Evolutionary conservation across 2,113 vertebrate genomes (phyloP).

Genomic region (Platysteira castanea): DNA sequence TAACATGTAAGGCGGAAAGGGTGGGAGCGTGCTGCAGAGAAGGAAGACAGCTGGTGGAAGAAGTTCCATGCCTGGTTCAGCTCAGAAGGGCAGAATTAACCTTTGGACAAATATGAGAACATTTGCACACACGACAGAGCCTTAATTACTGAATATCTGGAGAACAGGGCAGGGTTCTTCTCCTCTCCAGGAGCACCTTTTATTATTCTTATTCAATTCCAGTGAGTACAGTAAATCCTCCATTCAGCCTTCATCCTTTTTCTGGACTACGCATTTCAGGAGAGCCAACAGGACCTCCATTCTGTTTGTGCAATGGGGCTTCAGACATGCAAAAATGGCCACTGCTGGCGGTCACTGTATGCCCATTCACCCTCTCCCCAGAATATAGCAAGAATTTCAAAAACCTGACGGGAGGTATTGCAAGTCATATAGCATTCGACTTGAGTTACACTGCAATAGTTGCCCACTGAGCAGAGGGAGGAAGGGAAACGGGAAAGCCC

Average conservation of each 20-base stretch:
- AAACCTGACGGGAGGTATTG: background rate
- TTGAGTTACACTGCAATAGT: background rate
- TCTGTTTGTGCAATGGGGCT: background rate
- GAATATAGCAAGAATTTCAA: background rate
- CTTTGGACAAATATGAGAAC: background rate
- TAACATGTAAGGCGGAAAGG: background rate
- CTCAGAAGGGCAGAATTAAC: background rate
- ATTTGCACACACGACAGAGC: rapidly evolving
- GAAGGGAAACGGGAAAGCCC: background rate
- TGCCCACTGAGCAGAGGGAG: background rate
- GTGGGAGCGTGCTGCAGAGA: background rate
- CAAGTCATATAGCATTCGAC: background rate
- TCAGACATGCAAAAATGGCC: background rate
- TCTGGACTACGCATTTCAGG: rapidly evolving
- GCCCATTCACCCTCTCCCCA: background rate
- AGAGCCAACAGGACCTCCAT: background rate
- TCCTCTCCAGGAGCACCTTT: background rate
- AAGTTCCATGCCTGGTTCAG: background rate
- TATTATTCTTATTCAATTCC: background rate
- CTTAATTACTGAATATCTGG: background rate
- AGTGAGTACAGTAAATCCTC: background rate
- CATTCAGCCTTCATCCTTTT: background rate
- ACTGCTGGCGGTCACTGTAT: background rate
- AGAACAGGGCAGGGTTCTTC: background rate
- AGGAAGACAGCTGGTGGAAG: background rate